Evolutionary conservation across 2,888 invertebrate species (phyloP), one percentile per base, ranked within the genome.

Genomic region (Anorthoa munda): DNA sequence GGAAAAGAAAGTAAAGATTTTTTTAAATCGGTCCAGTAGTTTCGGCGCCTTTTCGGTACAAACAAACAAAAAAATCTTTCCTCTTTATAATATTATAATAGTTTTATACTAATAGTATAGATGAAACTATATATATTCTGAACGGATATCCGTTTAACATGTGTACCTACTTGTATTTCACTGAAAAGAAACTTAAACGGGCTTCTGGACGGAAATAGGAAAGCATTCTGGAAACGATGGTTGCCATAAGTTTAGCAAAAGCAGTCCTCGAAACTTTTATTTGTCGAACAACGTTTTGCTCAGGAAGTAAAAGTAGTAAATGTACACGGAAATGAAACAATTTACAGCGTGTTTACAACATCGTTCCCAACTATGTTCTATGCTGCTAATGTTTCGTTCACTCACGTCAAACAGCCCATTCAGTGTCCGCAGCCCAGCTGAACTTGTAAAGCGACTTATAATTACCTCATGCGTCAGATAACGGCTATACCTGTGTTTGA

Each of bases 401-500:
- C 59, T 46, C 51, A 31, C 64, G 55, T 76, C 75, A 75, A 45
- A 74, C 53, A 66, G 58, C n/a, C 53, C 63, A 80, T 76, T 76
- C 72, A 70, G 53, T 12, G 67, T 70, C 59, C 70, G 18, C 51
- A 75, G 60, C 66, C 60, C 59, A 58, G 39, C 60, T 61, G 68
- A 84, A 81, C 68, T 87, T 79, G 75, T 87, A 73, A 86, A 84
- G 67, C 77, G 83, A 78, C 77, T 90, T 89, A 88, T 91, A 90
- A 91, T 91, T 90, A 90, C 85, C 81, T 89, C 86, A 86, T 86
- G 85, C 81, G 85, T 83, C 84, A 86, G 85, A 85, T 89, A 91
- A 91, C 89, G 86, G 79, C 85, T 81, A 84, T 87, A 89, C 88
- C 90, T 92, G 93, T 80, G 79, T 82, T 80, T 90, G 93, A 93